Base-by-base conservation (phyloP, 2,797 vertebrate genomes). In the Antennarius maculatus region DNA sequence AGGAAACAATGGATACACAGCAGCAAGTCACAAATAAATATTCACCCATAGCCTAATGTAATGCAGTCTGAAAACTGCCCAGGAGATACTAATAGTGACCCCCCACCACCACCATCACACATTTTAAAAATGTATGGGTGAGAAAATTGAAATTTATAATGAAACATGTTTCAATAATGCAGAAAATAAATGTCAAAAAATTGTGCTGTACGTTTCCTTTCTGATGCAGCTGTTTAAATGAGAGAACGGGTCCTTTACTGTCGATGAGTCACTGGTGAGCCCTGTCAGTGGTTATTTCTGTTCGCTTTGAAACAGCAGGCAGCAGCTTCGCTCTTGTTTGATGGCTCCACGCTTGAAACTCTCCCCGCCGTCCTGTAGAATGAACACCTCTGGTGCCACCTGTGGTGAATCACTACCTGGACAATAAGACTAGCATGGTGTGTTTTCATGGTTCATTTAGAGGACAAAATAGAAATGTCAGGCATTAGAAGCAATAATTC, bases 251-350 rank as follows among this genome's bases (percentile, higher is more conserved):
- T 6, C 45, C 76, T 67, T 49, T 61, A 14, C 50, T 39, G 54
- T 28, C 39, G 6, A 11, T 62, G 78, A 86, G 51, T 88, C 77
- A 78, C 45, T 15, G 48, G 31, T 17, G 42, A 29, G 6, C 63
- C 48, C 52, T 16, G 54, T 75, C 16, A 18, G 66, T 49, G 27
- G 62, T 17, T 74, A 83, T 88, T 84, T 77, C 68, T 78, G 71
- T 63, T 54, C 31, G 31, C 0, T n/a, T 83, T 77, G 69, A 80
- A 64, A 80, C 64, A 86, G 64, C 59, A 61, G 52, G 61, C 39
- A 28, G 42, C 41, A 58, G 55, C 59, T 48, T 42, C 14, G 54
- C 54, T 56, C 52, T 49, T 47, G 51, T 65, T 70, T 48, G 39
- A 47, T 53, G 60, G 57, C 37, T 68, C 13, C 31, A 61, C 37